Evolutionary conservation across 92 coral and sea anemone genomes (phyloP), one percentile per base, ranked within the genome.

Genomic region (Paragorgia papillata): DNA sequence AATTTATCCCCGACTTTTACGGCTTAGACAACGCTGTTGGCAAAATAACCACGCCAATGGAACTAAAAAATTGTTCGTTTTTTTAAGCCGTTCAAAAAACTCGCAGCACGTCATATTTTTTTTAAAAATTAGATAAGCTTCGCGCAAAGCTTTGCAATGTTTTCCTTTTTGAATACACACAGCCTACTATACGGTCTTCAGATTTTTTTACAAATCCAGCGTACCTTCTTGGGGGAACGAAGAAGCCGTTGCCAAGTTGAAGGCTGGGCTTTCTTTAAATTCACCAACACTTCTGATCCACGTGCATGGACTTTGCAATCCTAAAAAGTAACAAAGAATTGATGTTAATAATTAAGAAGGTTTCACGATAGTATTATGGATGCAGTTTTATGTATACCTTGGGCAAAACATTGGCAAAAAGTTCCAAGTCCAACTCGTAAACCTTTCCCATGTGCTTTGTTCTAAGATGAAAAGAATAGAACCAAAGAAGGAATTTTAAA

Each of bases 221-320:
- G 39, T 69, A 92, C 97, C 92, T 90, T 90, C 27, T 85, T 90
- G 66, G 85, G 82, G 30, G 80, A 66, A 54, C 82, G 57, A 15
- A 88, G 60, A 35, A 92, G 79, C 62, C 97, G 81, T 25, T 85
- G 86, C 97, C 97, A 92, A 10, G 83, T 83, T 3, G 61, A 78
- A 0, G 74, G 79, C 57, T 85, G 77, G 4, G 75, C 75, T 70
- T 92, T 92, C 79, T 79, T 88, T 28, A 92, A 71, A 27, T 66
- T 58, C 31, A 92, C 81, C 75, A 76, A 73, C n/a, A 92, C 92
- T 81, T 92, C 97, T 4, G 85, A 80, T 20, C 97, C 97, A 32
- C 89, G 91, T n/a, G 90, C 82, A 2, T 76, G 57, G 28, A 90
- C 90, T 55, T 66, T 82, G 37, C 92, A 86, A 34, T 88, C 92